These are phyloP conservation scores for Porites lutea DNA, from an alignment of 64 coral and sea anemone genomes.

Conservation along the genomic window DNA sequence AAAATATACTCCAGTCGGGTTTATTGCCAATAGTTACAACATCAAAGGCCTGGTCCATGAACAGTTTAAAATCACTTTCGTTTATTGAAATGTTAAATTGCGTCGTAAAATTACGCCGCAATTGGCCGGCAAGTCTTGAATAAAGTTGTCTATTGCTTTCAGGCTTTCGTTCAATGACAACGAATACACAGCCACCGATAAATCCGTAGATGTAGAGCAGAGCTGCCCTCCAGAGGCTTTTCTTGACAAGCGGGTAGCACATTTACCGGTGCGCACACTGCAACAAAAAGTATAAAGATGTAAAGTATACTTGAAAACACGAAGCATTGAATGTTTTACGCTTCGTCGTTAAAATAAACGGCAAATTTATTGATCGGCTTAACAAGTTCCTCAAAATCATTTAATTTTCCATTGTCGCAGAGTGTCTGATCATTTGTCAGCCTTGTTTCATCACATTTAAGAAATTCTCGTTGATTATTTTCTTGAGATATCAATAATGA, in stretches of 20 bases:
- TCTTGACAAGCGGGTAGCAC: slow-evolving; percentile 13
- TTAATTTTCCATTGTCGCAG: no score
- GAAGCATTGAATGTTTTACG: no score
- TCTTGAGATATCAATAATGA: no score
- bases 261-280: neutral
- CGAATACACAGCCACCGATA: slow-evolving; percentile 26
- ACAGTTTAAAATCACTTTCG: slow-evolving; percentile 17
- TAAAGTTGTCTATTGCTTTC: neutral
- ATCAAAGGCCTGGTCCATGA: slow-evolving; percentile 19
- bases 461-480: no score
- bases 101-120: neutral
- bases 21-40: neutral
- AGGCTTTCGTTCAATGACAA: slow-evolving; percentile 24
- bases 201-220: slow-evolving; percentile 31
- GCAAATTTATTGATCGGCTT: no score
- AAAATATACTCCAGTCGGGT: slow-evolving; percentile 37
- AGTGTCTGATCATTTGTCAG: no score
- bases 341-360: no score
- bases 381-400: no score
- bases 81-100: slow-evolving; percentile 51
- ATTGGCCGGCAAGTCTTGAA: neutral
- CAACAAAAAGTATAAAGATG: neutral
- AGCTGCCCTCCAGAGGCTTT: neutral
- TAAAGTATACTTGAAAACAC: no score
- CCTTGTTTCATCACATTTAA: no score